phyloP scores from a whole-genome alignment of 23 tunicate genomes.

The Trididemnum miniatum region DNA sequence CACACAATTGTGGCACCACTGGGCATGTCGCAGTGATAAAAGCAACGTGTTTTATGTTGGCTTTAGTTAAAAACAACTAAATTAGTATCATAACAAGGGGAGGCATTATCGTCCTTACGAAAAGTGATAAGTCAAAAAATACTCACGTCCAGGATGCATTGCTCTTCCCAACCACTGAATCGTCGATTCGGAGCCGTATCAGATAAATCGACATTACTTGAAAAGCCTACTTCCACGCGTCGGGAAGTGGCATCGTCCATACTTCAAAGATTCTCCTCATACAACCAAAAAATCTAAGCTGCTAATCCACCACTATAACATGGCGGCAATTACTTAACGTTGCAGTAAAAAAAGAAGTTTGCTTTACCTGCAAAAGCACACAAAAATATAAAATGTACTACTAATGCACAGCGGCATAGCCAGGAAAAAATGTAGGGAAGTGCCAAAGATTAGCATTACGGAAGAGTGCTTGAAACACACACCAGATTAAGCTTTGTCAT shows the following conservation, averaged over 20 bases:
- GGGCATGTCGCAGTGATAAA: too few species aligned
- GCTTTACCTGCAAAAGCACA: neutral
- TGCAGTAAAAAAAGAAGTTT: neutral
- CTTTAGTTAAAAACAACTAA: too few species aligned
- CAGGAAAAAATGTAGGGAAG: too few species aligned
- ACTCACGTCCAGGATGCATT: constrained; percentile 60
- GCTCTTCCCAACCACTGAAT: constrained; percentile 84
- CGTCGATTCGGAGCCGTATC: constrained; percentile 58
- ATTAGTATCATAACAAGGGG: too few species aligned
- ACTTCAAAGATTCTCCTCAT: neutral
- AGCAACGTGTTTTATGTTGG: too few species aligned
- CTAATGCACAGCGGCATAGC: too few species aligned
- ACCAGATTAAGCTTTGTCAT: too few species aligned
- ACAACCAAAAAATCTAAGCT: neutral
- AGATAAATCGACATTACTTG: constrained; percentile 37
- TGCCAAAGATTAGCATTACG: too few species aligned
- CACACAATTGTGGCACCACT: too few species aligned
- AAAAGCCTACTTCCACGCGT: neutral
- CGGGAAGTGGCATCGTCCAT: constrained; percentile 24
- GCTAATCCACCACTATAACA: neutral
- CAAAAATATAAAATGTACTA: too few species aligned
- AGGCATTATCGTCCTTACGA: too few species aligned
- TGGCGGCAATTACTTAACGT: constrained; percentile 14
- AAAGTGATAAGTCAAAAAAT: neutral
- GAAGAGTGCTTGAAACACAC: too few species aligned